These are phyloP conservation scores for Argya squamiceps DNA, from an alignment of 2,797 vertebrate species.

Conservation along the genomic window DNA sequence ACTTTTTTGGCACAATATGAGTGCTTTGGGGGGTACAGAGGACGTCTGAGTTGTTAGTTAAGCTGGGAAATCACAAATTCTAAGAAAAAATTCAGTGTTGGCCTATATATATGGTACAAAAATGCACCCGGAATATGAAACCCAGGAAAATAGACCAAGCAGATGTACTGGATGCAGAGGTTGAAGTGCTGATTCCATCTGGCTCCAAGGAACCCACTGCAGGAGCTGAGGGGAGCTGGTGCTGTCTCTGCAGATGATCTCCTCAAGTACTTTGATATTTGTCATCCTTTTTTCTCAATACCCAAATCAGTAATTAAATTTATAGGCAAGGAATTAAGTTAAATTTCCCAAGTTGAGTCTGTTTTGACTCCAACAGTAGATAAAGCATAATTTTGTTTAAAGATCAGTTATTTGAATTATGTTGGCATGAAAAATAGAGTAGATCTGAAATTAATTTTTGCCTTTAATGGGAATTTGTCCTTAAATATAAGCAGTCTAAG, in stretches of 20 bases:
- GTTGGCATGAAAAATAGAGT: background rate
- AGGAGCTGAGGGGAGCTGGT: background rate
- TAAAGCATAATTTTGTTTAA: background rate
- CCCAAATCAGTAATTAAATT: background rate
- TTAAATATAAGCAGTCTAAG: background rate
- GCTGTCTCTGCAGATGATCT: background rate
- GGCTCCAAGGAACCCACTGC: fast-evolving
- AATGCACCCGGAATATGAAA: background rate
- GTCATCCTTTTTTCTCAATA: background rate
- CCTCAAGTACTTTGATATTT: background rate
- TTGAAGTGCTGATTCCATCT: background rate
- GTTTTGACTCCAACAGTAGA: background rate
- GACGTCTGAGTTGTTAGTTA: background rate
- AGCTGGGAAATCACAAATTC: background rate
- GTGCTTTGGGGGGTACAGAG: background rate
- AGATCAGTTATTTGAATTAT: background rate
- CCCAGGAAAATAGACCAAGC: background rate
- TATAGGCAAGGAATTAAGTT: background rate
- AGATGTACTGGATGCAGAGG: background rate
- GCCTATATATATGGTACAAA: background rate
- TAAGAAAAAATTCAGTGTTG: background rate
- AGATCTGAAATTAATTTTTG: background rate
- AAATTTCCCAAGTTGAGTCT: background rate
- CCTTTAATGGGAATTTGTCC: background rate
- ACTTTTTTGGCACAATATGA: fast-evolving